phyloP scores from a whole-genome alignment of 2,797 vertebrate species.

The Heterohyrax brucei region DNA sequence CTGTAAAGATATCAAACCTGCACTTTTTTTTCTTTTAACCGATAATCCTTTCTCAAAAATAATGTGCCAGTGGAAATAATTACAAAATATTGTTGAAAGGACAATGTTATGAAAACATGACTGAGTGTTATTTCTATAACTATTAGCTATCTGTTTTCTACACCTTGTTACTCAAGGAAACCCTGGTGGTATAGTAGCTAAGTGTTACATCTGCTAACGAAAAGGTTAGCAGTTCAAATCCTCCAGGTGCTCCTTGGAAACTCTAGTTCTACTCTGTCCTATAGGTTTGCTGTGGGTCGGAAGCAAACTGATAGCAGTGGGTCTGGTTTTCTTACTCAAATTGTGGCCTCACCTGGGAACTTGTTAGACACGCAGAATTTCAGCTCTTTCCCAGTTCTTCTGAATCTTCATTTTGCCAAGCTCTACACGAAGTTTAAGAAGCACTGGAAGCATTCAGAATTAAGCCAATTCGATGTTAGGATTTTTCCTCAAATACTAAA shows the following conservation, averaged over 20 bases:
- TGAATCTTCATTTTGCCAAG: neutral
- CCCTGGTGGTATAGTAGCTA: too few relatives aligned
- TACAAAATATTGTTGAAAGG: conserved; percentile 40
- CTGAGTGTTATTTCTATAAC: neutral
- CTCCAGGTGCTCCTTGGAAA: too few relatives aligned
- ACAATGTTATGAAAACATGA: neutral
- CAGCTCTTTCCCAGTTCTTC: neutral
- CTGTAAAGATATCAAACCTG: neutral
- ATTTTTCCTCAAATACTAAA: neutral
- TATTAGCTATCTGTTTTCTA: neutral
- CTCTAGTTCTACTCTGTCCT: too few relatives aligned
- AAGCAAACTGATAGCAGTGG: too few relatives aligned
- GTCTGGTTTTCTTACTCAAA: neutral
- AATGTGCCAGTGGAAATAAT: neutral
- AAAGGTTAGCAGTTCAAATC: too few relatives aligned
- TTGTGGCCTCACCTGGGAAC: neutral
- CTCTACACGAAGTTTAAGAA: neutral
- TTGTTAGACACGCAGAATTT: neutral
- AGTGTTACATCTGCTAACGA: too few relatives aligned
- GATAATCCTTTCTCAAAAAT: neutral
- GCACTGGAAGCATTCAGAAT: neutral
- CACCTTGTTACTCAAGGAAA: neutral
- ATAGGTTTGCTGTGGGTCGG: too few relatives aligned
- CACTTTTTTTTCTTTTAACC: neutral
- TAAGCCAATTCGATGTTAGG: neutral